Evolutionary conservation across 2,797 vertebrate genomes (phyloP), one percentile per base, ranked within the genome.

Genomic region (Chlorospingus semifuscus): DNA sequence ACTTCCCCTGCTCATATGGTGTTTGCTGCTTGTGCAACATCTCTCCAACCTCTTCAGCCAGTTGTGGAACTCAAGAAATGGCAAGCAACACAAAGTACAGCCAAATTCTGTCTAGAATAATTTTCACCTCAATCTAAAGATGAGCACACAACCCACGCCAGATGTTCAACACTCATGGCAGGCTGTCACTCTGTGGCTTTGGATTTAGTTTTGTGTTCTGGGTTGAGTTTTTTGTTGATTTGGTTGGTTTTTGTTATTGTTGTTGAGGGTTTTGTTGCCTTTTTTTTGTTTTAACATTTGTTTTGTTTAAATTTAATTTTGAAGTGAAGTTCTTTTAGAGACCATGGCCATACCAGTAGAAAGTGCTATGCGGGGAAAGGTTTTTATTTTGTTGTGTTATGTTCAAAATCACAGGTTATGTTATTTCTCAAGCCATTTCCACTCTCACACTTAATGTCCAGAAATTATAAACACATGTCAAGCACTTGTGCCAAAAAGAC

Each of bases 291-390:
- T 81, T 64, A 50, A 34, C 4, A 12, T 17, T 50, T 50, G 16
- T 27, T 50, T 50, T 52, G 27, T 18, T 11, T 19, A 9, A 13
- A 55, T 17, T 2, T 19, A 47, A 53, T 37, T 60, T 66, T 36
- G 9, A 53, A 72, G 19, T 34, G 1, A 49, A 6, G 66, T 80
- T 24, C 2, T 44, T 86, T 65, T 32, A 47, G 22, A 65, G 16
- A 55, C 2, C 1, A 1, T 15, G 12, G 2, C 4, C 5, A 5
- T 5, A 63, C 12, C 20, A 66, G 4, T 39, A 63, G 8, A 69
- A 42, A 29, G 3, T 8, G 2, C 3, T 55, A 3, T 6, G 2
- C 0, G 1, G 5, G 30, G 10, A 46, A 72, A 34, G 1, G 4
- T 4, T 46, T 55, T 47, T 3, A 3, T 3, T 37, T 24, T 41